Percentiles rank a stretch among this genome's conserved stretches.
Evolutionary conservation across 2,797 vertebrate species (phyloP).

Genomic region (Danionella dracula): DNA sequence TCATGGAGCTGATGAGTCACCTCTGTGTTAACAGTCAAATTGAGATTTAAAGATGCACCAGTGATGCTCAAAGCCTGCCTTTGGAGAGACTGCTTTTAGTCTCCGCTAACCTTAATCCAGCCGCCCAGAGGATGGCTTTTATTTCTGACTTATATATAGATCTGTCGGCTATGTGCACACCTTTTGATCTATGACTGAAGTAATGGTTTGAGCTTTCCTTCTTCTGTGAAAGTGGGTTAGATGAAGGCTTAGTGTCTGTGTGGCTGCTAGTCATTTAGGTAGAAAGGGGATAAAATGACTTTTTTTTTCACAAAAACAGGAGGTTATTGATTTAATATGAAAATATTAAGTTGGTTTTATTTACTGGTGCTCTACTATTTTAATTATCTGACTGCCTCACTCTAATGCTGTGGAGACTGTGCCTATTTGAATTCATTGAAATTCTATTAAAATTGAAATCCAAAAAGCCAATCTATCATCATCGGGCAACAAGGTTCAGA

Average conservation of each 20-base stretch:
- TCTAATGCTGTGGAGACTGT: neutral
- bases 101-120: slow-evolving; percentile 16
- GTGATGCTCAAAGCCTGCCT: slow-evolving; percentile 5
- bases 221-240: neutral
- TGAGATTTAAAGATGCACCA: slow-evolving; percentile 34
- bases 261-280: neutral
- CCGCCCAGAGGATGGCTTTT: slow-evolving; percentile 12
- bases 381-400: neutral
- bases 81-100: slow-evolving; percentile 11
- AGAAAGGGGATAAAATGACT: too few species aligned
- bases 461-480: too few species aligned
- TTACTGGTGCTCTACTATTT: too few species aligned
- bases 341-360: too few species aligned
- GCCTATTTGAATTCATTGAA: too few species aligned
- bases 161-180: neutral
- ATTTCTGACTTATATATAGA: slow-evolving; percentile 17
- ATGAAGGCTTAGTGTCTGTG: neutral
- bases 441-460: too few species aligned
- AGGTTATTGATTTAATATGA: too few species aligned
- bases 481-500: too few species aligned
- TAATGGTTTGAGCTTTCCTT: neutral
- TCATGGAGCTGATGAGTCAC: slow-evolving; percentile 38
- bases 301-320: too few species aligned
- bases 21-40: slow-evolving; percentile 36
- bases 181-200: slow-evolving; percentile 9